phyloP scores from a whole-genome alignment of 2,113 vertebrate genomes.

The Sander lucioperca region DNA sequence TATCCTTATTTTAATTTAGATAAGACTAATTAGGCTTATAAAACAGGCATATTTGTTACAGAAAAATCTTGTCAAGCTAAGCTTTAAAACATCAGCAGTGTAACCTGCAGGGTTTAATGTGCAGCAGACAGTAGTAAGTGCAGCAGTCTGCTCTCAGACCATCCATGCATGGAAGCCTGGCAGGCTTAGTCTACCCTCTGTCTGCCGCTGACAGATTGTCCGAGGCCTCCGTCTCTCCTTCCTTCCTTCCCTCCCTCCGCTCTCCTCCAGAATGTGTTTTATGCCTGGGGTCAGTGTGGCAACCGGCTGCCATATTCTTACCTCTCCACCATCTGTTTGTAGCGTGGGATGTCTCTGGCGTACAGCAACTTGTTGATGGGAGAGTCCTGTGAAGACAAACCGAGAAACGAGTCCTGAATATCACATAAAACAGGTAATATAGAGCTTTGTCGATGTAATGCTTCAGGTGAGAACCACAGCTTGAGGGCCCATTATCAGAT shows the following conservation, averaged over 20 bases:
- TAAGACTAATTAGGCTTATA: background rate
- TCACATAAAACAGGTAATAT: background rate
- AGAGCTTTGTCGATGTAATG: background rate
- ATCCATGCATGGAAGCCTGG: conserved; percentile 69
- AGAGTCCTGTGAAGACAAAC: conserved; percentile 78
- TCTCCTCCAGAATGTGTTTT: conserved; percentile 27
- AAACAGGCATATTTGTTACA: conserved; percentile 18
- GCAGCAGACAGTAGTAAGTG: conserved; percentile 59
- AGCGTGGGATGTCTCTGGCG: conserved; percentile 86
- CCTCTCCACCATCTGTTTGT: conserved; percentile 88
- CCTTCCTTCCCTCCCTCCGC: background rate
- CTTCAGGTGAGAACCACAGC: background rate
- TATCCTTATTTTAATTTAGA: background rate
- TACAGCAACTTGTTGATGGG: conserved; percentile 87
- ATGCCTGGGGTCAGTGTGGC: conserved; percentile 60
- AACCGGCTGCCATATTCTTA: conserved; percentile 70
- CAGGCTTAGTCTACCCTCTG: conserved; percentile 63
- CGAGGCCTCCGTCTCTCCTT: background rate
- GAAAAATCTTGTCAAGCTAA: background rate
- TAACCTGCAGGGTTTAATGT: conserved; percentile 33
- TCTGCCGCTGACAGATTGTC: conserved; percentile 74
- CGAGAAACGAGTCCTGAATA: conserved; percentile 11
- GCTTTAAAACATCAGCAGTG: conserved; percentile 35
- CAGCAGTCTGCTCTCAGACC: conserved; percentile 64
- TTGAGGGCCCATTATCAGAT: background rate